Evolutionary conservation across 2,888 invertebrate genomes (phyloP).

Genomic region (Trichogramma evanescens): DNA sequence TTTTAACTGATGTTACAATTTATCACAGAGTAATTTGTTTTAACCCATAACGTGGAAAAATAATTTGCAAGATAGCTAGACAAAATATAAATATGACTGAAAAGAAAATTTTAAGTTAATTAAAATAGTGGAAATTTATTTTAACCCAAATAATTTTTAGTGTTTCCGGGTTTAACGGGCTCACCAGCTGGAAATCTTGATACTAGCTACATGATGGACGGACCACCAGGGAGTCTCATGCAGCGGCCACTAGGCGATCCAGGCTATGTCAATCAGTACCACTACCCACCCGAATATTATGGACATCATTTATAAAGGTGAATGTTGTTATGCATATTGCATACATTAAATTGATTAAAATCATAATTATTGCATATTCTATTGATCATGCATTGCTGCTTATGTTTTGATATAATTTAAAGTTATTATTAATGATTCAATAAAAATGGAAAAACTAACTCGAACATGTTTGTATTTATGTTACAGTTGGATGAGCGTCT

Average conservation of each 20-base stretch:
- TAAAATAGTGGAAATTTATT: background rate
- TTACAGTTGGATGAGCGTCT: no score
- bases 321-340: conserved; percentile 11
- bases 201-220: conserved; percentile 92
- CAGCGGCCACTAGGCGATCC: conserved; percentile 90
- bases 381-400: no score
- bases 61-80: no score
- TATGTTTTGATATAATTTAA: no score
- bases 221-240: conserved; percentile 85
- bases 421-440: no score
- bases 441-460: no score
- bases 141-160: conserved; percentile 59
- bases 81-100: background rate
- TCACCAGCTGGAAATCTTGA: conserved; percentile 94
- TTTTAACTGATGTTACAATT: no score
- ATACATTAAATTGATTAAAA: conserved; percentile 1
- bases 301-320: conserved; percentile 80
- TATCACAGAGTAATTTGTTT: no score
- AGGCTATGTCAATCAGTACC: conserved; percentile 90
- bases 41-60: no score
- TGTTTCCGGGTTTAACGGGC: conserved; percentile 81
- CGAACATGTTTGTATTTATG: no score
- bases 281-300: conserved; percentile 88
- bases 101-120: background rate
- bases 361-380: background rate